These are phyloP conservation scores for Chiloscyllium plagiosum DNA, from an alignment of 2,113 vertebrate species.

Conservation along the genomic window DNA sequence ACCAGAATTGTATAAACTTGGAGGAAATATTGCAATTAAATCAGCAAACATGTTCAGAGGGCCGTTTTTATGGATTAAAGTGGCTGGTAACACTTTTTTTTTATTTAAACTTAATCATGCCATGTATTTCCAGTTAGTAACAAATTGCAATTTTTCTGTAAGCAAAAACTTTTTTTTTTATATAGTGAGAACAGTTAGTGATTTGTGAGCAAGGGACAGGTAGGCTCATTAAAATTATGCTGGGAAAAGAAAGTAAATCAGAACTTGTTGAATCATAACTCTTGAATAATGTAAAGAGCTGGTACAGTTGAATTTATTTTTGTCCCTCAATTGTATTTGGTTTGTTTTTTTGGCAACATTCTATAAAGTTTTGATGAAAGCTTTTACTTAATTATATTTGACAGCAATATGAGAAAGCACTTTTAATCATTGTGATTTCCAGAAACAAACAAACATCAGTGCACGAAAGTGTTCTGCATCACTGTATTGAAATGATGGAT, in stretches of 20 bases:
- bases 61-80: neutral
- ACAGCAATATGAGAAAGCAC: neutral
- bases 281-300: neutral
- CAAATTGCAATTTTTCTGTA: neutral
- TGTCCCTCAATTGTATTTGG: neutral
- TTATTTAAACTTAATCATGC: neutral
- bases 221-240: neutral
- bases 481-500: neutral
- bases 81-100: neutral
- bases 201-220: neutral
- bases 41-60: neutral
- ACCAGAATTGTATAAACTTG: neutral
- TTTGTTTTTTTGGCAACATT: neutral
- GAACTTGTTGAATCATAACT: neutral
- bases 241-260: neutral
- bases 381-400: neutral
- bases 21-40: neutral
- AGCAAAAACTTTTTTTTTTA: neutral
- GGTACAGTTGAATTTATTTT: neutral
- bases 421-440: neutral
- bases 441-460: neutral
- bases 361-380: neutral
- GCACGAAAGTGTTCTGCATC: neutral
- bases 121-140: neutral
- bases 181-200: neutral